Percentiles rank a stretch among this genome's conserved stretches.
Evolutionary conservation across 2,888 invertebrate species (phyloP).

Genomic region (Callinectes sapidus): DNA sequence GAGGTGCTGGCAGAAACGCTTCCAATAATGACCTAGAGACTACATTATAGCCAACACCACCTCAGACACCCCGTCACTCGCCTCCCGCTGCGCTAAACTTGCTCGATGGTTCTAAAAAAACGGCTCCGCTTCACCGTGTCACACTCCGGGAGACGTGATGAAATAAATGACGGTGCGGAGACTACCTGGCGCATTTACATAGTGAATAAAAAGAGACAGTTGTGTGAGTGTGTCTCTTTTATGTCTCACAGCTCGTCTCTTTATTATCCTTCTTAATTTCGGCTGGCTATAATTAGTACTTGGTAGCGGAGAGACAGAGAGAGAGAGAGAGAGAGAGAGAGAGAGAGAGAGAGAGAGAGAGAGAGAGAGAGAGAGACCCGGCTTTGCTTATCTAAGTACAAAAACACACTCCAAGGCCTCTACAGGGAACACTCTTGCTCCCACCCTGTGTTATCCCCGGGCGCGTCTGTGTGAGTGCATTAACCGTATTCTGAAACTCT

Average conservation of each 20-base stretch:
- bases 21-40: no score
- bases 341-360: no score
- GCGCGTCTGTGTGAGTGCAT: slow-evolving; percentile 30
- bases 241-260: neutral
- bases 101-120: neutral
- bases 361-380: neutral
- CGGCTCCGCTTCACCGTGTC: neutral
- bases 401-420: neutral
- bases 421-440: neutral
- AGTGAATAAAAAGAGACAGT: neutral
- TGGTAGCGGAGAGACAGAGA: neutral
- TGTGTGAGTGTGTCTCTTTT: neutral
- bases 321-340: no score
- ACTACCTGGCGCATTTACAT: neutral
- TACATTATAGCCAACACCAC: neutral
- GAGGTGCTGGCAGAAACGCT: no score
- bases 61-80: neutral
- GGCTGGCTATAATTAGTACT: neutral
- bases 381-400: neutral
- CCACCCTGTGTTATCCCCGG: neutral
- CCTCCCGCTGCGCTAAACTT: neutral
- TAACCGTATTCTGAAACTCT: no score
- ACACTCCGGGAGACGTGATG: neutral
- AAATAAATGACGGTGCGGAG: neutral
- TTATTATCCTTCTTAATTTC: slow-evolving; percentile 21